A percentile compares a stretch with the other conserved stretches of the same genome.
phyloP scores from a whole-genome alignment of 2,888 invertebrate genomes.

The Cryptocephalus primarius region DNA sequence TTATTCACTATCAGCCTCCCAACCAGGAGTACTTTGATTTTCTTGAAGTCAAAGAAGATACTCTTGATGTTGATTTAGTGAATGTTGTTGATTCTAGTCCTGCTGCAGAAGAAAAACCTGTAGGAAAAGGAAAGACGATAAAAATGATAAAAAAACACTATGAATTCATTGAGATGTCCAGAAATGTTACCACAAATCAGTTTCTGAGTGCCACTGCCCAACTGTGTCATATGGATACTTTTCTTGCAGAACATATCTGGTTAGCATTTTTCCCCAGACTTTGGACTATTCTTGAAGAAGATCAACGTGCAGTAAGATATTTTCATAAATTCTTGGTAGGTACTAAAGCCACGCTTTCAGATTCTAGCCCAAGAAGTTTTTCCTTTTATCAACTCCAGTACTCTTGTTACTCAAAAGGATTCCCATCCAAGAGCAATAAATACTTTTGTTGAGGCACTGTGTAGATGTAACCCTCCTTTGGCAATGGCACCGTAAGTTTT shows the following conservation, averaged over 20 bases:
- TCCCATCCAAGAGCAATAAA: conserved; percentile 86
- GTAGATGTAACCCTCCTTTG: conserved; percentile 73
- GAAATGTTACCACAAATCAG: conserved; percentile 71
- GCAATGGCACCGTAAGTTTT: conserved; percentile 69
- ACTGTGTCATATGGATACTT: conserved; percentile 88
- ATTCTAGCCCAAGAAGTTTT: conserved; percentile 75
- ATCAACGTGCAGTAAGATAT: conserved; percentile 57
- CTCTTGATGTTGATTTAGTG: conserved; percentile 58
- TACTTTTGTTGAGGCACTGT: conserved; percentile 86
- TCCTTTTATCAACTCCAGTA: conserved; percentile 85
- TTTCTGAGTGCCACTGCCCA: conserved; percentile 76
- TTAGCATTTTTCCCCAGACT: conserved; percentile 75
- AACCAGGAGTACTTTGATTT: conserved; percentile 21
- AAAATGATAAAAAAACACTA: conserved; percentile 64
- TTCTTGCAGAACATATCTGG: conserved; percentile 86
- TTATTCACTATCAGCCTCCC: conserved; percentile 23
- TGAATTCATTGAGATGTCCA: conserved; percentile 68
- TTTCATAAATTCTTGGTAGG: no score
- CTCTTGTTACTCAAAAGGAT: conserved; percentile 89
- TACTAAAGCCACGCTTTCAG: conserved; percentile 31
- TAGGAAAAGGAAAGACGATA: conserved; percentile 37
- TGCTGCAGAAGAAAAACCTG: conserved; percentile 15
- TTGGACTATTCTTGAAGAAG: conserved; percentile 77
- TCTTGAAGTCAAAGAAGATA: conserved; percentile 45
- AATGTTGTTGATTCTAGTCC: conserved; percentile 37